Evolutionary conservation across 2,888 invertebrate species (phyloP).

Genomic region (Epinotia bilunana): DNA sequence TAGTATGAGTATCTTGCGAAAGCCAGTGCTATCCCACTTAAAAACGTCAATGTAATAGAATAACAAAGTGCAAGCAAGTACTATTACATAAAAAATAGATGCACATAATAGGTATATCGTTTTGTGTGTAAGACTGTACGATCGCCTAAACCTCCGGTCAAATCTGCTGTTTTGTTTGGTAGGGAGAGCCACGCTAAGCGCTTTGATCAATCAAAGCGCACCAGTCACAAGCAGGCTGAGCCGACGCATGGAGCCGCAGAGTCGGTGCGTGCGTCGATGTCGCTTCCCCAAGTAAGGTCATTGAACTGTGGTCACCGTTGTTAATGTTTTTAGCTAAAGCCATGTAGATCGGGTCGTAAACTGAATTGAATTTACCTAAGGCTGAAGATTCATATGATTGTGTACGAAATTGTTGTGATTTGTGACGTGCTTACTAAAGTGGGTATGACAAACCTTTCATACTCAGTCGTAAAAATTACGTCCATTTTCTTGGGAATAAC

Average conservation of each 20-base stretch:
- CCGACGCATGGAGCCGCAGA: neutral
- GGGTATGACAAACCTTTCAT: neutral
- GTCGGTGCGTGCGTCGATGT: conserved; percentile 8
- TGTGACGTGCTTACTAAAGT: neutral
- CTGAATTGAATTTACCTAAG: neutral
- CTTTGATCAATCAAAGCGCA: too few relatives aligned
- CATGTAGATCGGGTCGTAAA: neutral
- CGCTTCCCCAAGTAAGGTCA: conserved; percentile 6
- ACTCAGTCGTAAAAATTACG: neutral
- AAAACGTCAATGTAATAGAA: too few relatives aligned
- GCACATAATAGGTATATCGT: too few relatives aligned
- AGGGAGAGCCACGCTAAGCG: too few relatives aligned
- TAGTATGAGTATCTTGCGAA: too few relatives aligned
- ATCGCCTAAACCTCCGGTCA: too few relatives aligned
- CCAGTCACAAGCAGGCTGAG: neutral
- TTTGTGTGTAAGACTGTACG: too few relatives aligned
- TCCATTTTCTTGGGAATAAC: neutral
- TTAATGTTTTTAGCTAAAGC: neutral
- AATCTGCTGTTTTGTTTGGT: too few relatives aligned
- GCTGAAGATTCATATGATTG: neutral
- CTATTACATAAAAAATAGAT: too few relatives aligned
- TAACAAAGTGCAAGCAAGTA: too few relatives aligned
- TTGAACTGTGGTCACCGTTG: neutral
- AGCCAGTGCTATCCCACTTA: too few relatives aligned
- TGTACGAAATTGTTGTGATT: neutral